Conservation (phyloP, 2,797 vertebrate genomes). For the Rhynchotus rufescens region DNA sequence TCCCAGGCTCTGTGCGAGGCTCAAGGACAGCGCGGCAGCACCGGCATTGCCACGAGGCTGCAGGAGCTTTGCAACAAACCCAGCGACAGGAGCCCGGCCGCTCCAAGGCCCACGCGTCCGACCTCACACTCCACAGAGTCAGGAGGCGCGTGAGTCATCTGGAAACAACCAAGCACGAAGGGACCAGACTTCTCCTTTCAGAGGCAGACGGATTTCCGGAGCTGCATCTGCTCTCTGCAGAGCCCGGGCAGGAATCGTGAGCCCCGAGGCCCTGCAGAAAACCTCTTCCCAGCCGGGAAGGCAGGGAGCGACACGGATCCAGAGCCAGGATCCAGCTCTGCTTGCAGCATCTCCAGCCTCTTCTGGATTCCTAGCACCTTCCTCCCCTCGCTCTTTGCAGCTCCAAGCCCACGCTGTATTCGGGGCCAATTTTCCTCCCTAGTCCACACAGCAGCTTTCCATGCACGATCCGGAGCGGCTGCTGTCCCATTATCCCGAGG, state of each 20-base stretch:
- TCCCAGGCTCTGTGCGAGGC: neutral
- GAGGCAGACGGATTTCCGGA: neutral
- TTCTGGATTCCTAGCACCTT: no score
- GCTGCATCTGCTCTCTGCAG: neutral
- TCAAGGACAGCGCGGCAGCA: accelerated
- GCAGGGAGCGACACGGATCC: neutral
- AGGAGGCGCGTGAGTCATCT: neutral
- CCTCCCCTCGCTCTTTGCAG: neutral
- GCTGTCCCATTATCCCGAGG: neutral
- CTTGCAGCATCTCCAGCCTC: neutral
- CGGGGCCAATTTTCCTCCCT: neutral
- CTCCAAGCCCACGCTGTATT: neutral
- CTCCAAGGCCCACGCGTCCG: neutral
- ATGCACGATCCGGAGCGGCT: neutral
- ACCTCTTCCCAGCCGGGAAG: neutral
- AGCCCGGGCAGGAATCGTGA: neutral
- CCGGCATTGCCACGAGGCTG: neutral
- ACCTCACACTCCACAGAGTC: neutral
- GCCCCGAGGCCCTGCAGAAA: neutral
- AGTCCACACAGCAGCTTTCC: neutral
- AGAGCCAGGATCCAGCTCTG: neutral
- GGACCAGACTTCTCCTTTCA: neutral
- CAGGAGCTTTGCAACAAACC: neutral
- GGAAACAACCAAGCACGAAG: neutral
- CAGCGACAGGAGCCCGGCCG: neutral